Percentiles rank a stretch among this genome's conserved stretches.
Conservation (phyloP, 2,113 vertebrate genomes). For the Cyprinodon tularosa region DNA sequence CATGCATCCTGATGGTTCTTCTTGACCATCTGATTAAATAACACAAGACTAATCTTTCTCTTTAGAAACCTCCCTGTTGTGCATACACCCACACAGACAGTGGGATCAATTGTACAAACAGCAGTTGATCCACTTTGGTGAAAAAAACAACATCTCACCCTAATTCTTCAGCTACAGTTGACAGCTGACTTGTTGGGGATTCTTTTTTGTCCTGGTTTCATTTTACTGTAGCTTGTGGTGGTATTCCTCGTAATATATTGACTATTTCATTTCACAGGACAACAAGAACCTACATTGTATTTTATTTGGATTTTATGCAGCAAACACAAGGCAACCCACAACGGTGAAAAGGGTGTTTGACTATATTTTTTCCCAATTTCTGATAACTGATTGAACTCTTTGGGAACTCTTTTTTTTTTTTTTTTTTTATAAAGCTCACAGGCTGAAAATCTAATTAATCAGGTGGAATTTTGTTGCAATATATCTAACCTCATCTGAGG, state of each 20-base stretch:
- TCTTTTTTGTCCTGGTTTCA: background rate
- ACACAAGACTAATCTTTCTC: constrained; percentile 31
- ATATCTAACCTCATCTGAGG: no score
- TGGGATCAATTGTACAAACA: constrained; percentile 11
- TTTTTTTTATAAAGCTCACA: no score
- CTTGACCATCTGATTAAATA: constrained; percentile 17
- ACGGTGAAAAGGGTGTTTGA: background rate
- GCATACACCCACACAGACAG: background rate
- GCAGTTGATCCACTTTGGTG: background rate
- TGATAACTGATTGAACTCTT: no score
- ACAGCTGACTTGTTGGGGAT: background rate
- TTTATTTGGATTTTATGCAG: no score
- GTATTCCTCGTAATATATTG: background rate
- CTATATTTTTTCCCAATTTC: background rate
- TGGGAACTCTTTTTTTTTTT: no score
- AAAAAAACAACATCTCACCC: background rate
- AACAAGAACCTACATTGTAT: background rate
- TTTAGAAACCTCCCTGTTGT: background rate
- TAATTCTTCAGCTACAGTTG: background rate
- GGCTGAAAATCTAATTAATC: no score
- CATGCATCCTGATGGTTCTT: constrained; percentile 1
- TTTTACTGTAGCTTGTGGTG: background rate
- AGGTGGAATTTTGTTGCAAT: no score
- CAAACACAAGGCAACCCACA: no score
- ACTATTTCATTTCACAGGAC: background rate